Evolutionary conservation across 2,888 invertebrate genomes (phyloP).

Genomic region (Scaptomyza caliginosa): DNA sequence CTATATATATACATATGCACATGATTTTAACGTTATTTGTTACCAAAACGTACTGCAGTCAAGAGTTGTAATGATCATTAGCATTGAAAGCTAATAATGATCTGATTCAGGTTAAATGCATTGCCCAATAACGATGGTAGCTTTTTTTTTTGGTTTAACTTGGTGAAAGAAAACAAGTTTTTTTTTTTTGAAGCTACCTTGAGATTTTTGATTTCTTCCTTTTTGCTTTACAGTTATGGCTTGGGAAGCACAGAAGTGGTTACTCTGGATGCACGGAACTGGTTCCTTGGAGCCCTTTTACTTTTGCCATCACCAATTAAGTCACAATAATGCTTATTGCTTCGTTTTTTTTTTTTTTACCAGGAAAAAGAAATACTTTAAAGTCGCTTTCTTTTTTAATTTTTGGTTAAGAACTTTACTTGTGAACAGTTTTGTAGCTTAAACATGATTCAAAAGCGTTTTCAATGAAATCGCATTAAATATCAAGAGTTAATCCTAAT

Average conservation of each 20-base stretch:
- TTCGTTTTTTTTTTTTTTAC: neutral
- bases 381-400: too few relatives aligned
- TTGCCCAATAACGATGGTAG: neutral
- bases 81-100: slow-evolving; percentile 15
- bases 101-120: slow-evolving; percentile 9
- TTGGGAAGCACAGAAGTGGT: neutral
- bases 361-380: slow-evolving; percentile 3
- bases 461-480: neutral
- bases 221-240: slow-evolving; percentile 43
- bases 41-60: too few relatives aligned
- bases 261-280: slow-evolving; percentile 19
- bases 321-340: too few relatives aligned
- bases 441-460: neutral
- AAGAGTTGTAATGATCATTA: neutral
- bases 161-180: slow-evolving; percentile 34
- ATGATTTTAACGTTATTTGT: neutral
- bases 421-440: too few relatives aligned
- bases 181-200: slow-evolving; percentile 24
- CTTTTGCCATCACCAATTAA: slow-evolving; percentile 26
- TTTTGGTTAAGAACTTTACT: too few relatives aligned
- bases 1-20: too few relatives aligned
- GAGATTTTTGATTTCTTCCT: slow-evolving; percentile 41
- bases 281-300: slow-evolving; percentile 37
- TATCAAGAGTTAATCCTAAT: neutral
- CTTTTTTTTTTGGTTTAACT: neutral